Base-by-base conservation (phyloP, 2,888 invertebrate genomes). In the Microctonus hyperodae region DNA sequence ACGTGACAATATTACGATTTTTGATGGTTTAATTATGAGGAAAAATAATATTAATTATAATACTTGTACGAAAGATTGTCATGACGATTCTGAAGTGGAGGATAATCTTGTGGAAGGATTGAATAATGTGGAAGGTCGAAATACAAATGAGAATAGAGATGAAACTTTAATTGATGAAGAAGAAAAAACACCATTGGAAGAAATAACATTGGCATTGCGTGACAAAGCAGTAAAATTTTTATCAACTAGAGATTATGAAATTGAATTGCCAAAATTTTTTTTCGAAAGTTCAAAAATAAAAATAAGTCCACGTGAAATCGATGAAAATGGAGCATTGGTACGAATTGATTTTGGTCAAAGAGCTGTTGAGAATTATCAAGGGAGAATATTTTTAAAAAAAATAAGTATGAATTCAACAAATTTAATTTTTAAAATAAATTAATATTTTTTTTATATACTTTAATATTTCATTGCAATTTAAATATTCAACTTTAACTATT, bases 181-280 rank as follows among this genome's bases (percentile, higher is more conserved):
- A 64, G 70, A 70, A 28, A 70, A 73, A 20, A 86, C 89, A 22
- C 91, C 91, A n/a, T 82, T 93, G 64, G 91, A 92, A 85, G 92
- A 92, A 84, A 88, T 94, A 16, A 90, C 92, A 0, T 88, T 89
- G 72, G 88, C 91, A 0, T 81, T 94, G 0, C 90, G 91, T 76
- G 89, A 88, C 53, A 91, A 91, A 79, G 89, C 90, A 9, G 84
- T 90, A 0, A 90, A 90, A 75, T 94, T 94, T 77, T 84, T 94
- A 25, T 90, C 91, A 82, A 92, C 92, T 0, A 92, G 94, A 74
- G 91, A 94, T 78, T 85, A 94, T 80, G 90, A 91, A 75, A 72
- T 94, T 44, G 86, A 88, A 51, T 79, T 95, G 57, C 94, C 94
- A 0, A 90, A 91, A 68, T 86, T 88, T 64, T 85, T 93, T 76